These are phyloP conservation scores for Rattus rattus DNA, from an alignment of 2,113 vertebrate species.

Conservation along the genomic window DNA sequence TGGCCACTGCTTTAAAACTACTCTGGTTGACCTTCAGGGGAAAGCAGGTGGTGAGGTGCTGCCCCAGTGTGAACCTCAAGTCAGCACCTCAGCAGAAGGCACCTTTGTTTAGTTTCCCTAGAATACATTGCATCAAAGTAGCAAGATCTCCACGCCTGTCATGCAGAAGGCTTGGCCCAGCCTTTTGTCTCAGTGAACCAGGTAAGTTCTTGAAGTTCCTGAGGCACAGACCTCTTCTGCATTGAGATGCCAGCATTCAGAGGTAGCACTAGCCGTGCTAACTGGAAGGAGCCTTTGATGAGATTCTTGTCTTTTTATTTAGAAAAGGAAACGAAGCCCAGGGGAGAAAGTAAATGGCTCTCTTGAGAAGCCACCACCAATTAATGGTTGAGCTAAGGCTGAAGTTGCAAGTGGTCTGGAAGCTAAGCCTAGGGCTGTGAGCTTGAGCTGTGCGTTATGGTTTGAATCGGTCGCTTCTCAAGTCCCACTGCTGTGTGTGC, in stretches of 20 bases:
- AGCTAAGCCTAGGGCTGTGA: background rate
- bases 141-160: background rate
- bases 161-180: background rate
- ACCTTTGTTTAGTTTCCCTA: background rate
- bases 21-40: background rate
- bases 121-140: background rate
- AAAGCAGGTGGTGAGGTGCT: slow-evolving; percentile 1
- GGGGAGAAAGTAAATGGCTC: background rate
- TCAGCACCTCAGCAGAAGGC: background rate
- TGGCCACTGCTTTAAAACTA: slow-evolving; percentile 23
- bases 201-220: slow-evolving; percentile 40
- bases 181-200: slow-evolving; percentile 35
- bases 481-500: background rate
- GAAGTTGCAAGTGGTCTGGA: background rate
- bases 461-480: slow-evolving; percentile 1
- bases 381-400: background rate
- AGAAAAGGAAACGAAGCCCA: slow-evolving; percentile 47
- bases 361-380: background rate
- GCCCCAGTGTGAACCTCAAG: background rate
- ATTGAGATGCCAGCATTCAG: slow-evolving; percentile 19
- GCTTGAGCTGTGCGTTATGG: background rate
- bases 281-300: background rate
- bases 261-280: background rate
- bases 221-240: slow-evolving; percentile 5
- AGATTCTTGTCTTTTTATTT: slow-evolving; percentile 40